Evolutionary conservation across 2,888 invertebrate genomes (phyloP), one percentile per base, ranked within the genome.

Genomic region (Lasioglossum villosulum): DNA sequence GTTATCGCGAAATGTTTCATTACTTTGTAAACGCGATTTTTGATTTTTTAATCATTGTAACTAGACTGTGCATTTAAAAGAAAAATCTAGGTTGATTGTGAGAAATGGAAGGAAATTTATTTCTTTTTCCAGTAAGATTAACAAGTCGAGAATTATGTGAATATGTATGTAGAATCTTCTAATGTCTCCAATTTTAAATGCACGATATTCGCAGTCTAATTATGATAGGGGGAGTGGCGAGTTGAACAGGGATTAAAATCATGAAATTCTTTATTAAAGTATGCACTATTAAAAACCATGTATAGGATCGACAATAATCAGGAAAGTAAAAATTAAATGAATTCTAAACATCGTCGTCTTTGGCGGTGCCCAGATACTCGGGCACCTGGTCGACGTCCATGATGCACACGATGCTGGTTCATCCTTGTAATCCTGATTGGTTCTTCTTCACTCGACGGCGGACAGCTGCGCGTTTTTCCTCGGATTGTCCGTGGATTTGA

Each of bases 391-490:
- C 72, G 56, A 59, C 76, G 71, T 75, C 66, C 79, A 52, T 52
- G 78, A 68, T 56, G 30, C n/a, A 16, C 80, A 66, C 71, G 72
- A 66, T 63, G 59, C 48, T 90, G 84, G 86, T 85, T 85, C 86
- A 91, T 85, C 89, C 87, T 30, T 84, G 74, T 66, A 70, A 71
- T 39, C 34, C 34, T 19, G 30, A n/a, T 30, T 16, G n/a, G 23
- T 42, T 72, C 42, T 56, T 42, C 39, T 45, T 86, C 86, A 86
- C 56, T 89, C 88, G 19, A 83, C 82, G 10, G 88, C 83, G 12
- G 91, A 78, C 63, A 91, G 56, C 52, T 90, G 91, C 5, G 88
- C 75, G 77, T 92, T 89, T 82, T 93, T 93, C 37, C 88, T 82
- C 19, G 90, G 73, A 56, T 84, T 88, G 37, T 91, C 91, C 42